Evolutionary conservation across 2,888 invertebrate genomes (phyloP).

Genomic region (Aphidoletes aphidimyza): DNA sequence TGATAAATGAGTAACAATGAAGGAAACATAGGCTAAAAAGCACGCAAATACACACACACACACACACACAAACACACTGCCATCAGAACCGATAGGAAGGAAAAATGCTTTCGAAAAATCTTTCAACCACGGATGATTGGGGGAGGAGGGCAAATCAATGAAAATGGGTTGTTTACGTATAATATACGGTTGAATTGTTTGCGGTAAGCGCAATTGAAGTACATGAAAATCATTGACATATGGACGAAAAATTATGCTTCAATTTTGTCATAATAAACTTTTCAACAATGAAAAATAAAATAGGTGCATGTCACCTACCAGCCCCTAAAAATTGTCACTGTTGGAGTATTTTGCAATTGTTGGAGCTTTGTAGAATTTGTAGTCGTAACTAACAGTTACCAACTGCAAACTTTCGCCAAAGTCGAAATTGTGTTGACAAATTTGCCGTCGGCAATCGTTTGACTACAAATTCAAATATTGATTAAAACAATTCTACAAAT

Average conservation of each 20-base stretch:
- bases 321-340: too few species aligned
- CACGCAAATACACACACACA: background rate
- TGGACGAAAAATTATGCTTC: slow-evolving; percentile 34
- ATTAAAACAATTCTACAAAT: too few species aligned
- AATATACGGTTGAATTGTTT: slow-evolving; percentile 38
- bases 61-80: background rate
- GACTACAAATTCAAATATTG: too few species aligned
- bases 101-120: background rate
- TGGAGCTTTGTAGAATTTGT: too few species aligned
- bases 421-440: too few species aligned
- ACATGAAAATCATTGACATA: background rate
- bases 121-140: background rate
- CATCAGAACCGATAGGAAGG: background rate
- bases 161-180: slow-evolving; percentile 38
- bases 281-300: slow-evolving; percentile 39
- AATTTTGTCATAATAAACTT: slow-evolving; percentile 1
- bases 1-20: slow-evolving; percentile 48
- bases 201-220: background rate
- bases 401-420: too few species aligned
- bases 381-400: too few species aligned
- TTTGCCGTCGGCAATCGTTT: too few species aligned
- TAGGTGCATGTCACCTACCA: background rate
- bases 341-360: too few species aligned
- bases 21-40: background rate
- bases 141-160: background rate